A percentile compares a stretch with the other conserved stretches of the same genome.
Conservation (phyloP, 2,113 vertebrate species). For the Alaudala cheleensis region DNA sequence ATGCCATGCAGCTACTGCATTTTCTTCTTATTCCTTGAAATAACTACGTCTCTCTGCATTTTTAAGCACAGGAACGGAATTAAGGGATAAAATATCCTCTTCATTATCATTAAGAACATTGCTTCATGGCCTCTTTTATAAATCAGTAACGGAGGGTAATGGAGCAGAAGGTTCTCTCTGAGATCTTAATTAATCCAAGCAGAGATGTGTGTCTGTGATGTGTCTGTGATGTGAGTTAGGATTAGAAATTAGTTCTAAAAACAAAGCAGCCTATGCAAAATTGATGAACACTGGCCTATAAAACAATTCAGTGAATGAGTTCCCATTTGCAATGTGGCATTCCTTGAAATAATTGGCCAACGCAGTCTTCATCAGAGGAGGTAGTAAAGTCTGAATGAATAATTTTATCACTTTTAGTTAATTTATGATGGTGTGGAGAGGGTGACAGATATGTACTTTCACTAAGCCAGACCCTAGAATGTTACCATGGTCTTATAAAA, state of each 20-base stretch:
- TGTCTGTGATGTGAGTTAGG: slow-evolving; percentile 20
- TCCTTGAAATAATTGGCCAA: slow-evolving; percentile 28
- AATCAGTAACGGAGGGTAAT: slow-evolving; percentile 35
- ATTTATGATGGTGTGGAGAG: not conserved
- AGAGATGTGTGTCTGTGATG: not conserved
- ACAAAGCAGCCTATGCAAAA: slow-evolving; percentile 18
- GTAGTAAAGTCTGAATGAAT: slow-evolving; percentile 13
- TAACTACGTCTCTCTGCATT: not conserved
- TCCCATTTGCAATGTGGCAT: not conserved
- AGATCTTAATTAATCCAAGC: slow-evolving; percentile 45
- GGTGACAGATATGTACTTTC: not conserved
- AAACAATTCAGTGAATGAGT: slow-evolving; percentile 14
- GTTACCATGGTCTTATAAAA: not conserved
- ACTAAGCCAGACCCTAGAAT: not conserved
- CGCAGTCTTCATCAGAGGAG: not conserved
- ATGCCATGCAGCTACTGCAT: not conserved
- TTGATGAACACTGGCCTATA: not conserved
- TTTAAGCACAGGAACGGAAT: not conserved
- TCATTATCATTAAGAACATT: slow-evolving; percentile 26
- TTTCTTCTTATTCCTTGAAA: not conserved
- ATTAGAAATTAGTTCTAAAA: slow-evolving; percentile 39
- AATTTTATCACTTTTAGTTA: not conserved
- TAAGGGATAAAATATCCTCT: not conserved
- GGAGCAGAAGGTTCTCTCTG: slow-evolving; percentile 35
- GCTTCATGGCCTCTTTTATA: slow-evolving; percentile 11